Evolutionary conservation across 2,113 vertebrate genomes (phyloP).

Genomic region (Penelope pileata): DNA sequence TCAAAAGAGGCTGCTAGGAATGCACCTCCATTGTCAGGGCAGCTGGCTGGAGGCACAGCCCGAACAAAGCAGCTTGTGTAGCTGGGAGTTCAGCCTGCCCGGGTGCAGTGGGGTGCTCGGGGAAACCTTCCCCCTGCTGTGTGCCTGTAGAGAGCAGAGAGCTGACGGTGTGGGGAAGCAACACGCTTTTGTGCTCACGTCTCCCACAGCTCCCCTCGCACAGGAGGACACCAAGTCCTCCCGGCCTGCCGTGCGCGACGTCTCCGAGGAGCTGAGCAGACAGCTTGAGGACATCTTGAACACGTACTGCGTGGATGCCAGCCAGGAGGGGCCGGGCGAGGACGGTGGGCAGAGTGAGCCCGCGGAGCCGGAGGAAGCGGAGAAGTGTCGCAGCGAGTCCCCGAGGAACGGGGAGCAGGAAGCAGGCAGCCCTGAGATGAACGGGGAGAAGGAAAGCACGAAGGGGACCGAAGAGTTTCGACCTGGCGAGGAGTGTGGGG

Average conservation of each 20-base stretch:
- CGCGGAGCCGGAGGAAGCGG: constrained; percentile 73
- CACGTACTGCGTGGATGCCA: constrained; percentile 89
- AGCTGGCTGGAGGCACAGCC: not conserved
- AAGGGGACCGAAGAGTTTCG: constrained; percentile 78
- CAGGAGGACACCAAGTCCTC: constrained; percentile 67
- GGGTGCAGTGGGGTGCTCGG: not conserved
- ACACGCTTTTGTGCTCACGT: not conserved
- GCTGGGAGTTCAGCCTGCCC: not conserved
- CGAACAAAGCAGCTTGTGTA: not conserved
- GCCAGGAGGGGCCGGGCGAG: constrained; percentile 75
- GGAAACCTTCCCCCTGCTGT: not conserved
- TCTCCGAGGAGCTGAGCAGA: constrained; percentile 92
- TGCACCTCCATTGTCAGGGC: constrained; percentile 17
- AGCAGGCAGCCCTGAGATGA: constrained; percentile 78
- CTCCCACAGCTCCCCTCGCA: not conserved
- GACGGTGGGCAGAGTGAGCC: constrained; percentile 75
- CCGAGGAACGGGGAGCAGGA: constrained; percentile 85
- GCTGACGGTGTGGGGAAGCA: accelerated
- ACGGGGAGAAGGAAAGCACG: constrained; percentile 83
- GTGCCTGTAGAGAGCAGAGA: not conserved
- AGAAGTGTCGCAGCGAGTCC: constrained; percentile 71
- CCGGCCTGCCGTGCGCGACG: constrained; percentile 75
- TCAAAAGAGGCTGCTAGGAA: not conserved
- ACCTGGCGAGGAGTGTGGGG: constrained; percentile 74
- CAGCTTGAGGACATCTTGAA: constrained; percentile 95